phyloP scores from a whole-genome alignment of 2,888 invertebrate genomes.

The Chydorus sphaericus region DNA sequence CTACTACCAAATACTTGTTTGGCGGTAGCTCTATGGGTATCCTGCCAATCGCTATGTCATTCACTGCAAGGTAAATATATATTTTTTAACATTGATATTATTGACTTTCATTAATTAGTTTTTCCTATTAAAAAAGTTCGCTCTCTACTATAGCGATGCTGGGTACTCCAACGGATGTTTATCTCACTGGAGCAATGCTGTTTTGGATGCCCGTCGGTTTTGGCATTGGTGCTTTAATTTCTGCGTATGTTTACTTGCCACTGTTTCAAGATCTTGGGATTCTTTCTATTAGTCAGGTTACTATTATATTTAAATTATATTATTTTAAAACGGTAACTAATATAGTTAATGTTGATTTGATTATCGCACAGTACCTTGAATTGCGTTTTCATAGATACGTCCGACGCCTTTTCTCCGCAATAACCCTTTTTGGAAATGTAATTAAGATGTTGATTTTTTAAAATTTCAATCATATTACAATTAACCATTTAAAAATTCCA shows the following conservation, averaged over 20 bases:
- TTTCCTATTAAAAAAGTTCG: not conserved
- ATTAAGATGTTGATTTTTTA: too few species aligned
- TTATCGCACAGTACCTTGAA: not conserved
- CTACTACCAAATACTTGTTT: not conserved
- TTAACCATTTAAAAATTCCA: not conserved
- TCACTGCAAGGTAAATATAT: not conserved
- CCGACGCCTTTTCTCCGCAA: not conserved
- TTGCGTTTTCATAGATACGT: not conserved
- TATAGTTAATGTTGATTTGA: too few species aligned
- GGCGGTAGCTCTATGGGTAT: not conserved
- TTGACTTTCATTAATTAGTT: not conserved
- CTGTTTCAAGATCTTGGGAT: not conserved
- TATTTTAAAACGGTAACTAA: too few species aligned
- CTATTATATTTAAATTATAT: too few species aligned
- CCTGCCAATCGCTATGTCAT: not conserved
- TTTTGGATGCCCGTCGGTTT: not conserved
- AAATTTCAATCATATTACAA: not conserved
- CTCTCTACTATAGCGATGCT: not conserved
- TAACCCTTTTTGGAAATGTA: not conserved
- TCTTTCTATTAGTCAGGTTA: not conserved
- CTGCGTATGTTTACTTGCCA: not conserved
- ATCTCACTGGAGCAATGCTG: not conserved
- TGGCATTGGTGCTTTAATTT: not conserved
- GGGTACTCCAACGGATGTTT: not conserved
- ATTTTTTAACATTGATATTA: not conserved